Percentiles rank a stretch among this genome's conserved stretches.
phyloP scores from a whole-genome alignment of 1,140 invertebrate genomes.

The Drosophila kepulauana region DNA sequence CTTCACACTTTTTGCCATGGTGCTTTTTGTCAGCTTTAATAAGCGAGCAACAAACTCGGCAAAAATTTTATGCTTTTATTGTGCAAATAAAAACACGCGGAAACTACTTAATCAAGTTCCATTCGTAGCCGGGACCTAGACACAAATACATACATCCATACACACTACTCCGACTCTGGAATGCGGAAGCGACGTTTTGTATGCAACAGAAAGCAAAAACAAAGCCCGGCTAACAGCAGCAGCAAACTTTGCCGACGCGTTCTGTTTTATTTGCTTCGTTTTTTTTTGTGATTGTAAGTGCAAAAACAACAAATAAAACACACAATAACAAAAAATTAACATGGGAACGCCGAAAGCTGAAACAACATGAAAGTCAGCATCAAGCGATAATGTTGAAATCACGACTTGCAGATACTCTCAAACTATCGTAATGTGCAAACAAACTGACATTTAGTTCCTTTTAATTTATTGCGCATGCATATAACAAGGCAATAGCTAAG shows the following conservation, averaged over 20 bases:
- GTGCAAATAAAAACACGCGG: slow-evolving; percentile 79
- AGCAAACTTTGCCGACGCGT: slow-evolving; percentile 54
- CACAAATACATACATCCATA: slow-evolving; percentile 12
- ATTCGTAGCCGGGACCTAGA: slow-evolving; percentile 36
- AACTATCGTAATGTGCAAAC: not conserved
- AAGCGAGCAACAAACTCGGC: slow-evolving; percentile 35
- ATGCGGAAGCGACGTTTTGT: slow-evolving; percentile 61
- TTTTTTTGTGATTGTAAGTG: slow-evolving; percentile 40
- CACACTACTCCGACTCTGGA: slow-evolving; percentile 19
- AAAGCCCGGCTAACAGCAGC: slow-evolving; percentile 42
- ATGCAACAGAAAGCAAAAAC: slow-evolving; percentile 59
- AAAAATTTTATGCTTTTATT: slow-evolving; percentile 75
- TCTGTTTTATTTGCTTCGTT: slow-evolving; percentile 43
- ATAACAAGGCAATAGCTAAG: too few relatives aligned
- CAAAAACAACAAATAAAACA: slow-evolving; percentile 41
- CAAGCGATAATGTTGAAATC: slow-evolving; percentile 1
- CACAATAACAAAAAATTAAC: slow-evolving; percentile 25
- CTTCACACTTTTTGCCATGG: slow-evolving; percentile 57
- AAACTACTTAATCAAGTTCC: slow-evolving; percentile 82
- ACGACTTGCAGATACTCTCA: slow-evolving; percentile 19
- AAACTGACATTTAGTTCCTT: too few relatives aligned
- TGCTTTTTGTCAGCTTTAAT: slow-evolving; percentile 50
- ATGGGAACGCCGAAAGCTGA: slow-evolving; percentile 67
- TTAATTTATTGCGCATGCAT: too few relatives aligned
- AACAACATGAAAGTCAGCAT: slow-evolving; percentile 60